Base-by-base conservation (phyloP, 2,888 invertebrate species). In the Hyalella azteca region DNA sequence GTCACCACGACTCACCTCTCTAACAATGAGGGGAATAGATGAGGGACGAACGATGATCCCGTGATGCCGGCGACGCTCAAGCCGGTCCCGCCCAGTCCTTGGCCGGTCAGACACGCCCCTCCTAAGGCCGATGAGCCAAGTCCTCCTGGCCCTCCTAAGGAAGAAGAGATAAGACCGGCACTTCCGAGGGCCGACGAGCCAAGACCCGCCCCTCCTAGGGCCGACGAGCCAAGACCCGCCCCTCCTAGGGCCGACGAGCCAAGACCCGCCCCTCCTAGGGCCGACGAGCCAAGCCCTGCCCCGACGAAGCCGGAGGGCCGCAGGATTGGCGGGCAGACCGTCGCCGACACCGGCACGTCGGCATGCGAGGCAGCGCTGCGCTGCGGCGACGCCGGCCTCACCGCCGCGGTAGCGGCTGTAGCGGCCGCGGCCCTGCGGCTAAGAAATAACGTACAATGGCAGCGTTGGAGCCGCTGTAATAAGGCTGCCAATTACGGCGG, bases 1-100 rank as follows among this genome's bases (percentile, higher is more conserved):
- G 22, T 22, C 73, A 29, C 36, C 11, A 13, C 22, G 19, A 39
- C 82, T 80, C 77, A 83, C 83, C 83, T 83, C 79, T 83, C 83
- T 29, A 83, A 77, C 59, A 83, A 79, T 15, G 83, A 83, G 15
- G 83, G 82, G 73, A 83, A 83, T 32, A 83, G 75, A 54, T 83
- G 83, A 45, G 83, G 81, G 48, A 79, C 77, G 78, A 83, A 83
- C 36, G 32, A 73, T n/a, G 81, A 66, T 29, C 78, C 82, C 36
- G 79, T 81, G 49, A 81, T 81, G 1, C 79, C 82, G 22, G 78
- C 82, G 77, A 79, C 82, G 73, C 81, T 77, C 49, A 60, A 77
- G 73, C 36, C 26, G 2, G 60, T 15, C 40, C 50, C 66, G 5
- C 54, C 82, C 45, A 81, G 78, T 0, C 79, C 82, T 26, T 73